Evolutionary conservation across 1,140 invertebrate species (phyloP).

Genomic region (Zaprionus nigranus): DNA sequence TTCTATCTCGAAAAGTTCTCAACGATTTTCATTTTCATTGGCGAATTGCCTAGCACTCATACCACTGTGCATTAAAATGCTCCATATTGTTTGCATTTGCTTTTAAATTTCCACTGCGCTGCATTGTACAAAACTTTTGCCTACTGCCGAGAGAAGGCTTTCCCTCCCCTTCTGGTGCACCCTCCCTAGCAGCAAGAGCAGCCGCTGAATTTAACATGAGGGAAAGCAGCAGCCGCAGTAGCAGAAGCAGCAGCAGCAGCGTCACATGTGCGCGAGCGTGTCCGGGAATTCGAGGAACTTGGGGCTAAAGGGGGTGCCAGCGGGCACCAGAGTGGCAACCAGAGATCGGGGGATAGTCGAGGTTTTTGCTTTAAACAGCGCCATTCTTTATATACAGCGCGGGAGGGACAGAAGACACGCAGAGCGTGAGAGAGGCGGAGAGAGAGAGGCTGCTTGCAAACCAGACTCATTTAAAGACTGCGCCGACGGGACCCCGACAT

Average conservation of each 20-base stretch:
- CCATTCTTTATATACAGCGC: conserved; percentile 60
- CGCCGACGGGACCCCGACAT: conserved; percentile 55
- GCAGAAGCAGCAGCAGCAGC: conserved; percentile 31
- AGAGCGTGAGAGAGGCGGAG: neutral
- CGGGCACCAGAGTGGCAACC: neutral
- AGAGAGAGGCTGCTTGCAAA: conserved; percentile 22
- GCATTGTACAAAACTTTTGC: conserved; percentile 63
- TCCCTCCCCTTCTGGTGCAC: conserved; percentile 7
- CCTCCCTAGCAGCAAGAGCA: neutral
- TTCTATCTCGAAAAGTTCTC: conserved; percentile 1
- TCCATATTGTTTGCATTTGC: conserved; percentile 76
- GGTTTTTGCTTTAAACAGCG: conserved; percentile 63
- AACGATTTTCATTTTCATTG: conserved; percentile 1
- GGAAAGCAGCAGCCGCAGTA: conserved; percentile 30
- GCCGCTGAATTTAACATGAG: conserved; percentile 66
- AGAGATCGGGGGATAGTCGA: conserved; percentile 32
- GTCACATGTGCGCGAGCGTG: conserved; percentile 61
- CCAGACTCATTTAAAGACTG: conserved; percentile 72
- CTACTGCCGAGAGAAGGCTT: conserved; percentile 32
- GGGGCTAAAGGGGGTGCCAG: conserved; percentile 5
- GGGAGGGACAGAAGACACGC: conserved; percentile 15
- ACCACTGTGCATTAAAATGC: conserved; percentile 68
- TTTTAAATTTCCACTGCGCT: conserved; percentile 67
- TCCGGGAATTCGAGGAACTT: conserved; percentile 20
- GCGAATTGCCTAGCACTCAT: conserved; percentile 1